Percentiles rank a stretch among this genome's conserved stretches.
These are phyloP conservation scores for Megaptera novaeangliae DNA, from an alignment of 2,113 vertebrate genomes.

Conservation along the genomic window DNA sequence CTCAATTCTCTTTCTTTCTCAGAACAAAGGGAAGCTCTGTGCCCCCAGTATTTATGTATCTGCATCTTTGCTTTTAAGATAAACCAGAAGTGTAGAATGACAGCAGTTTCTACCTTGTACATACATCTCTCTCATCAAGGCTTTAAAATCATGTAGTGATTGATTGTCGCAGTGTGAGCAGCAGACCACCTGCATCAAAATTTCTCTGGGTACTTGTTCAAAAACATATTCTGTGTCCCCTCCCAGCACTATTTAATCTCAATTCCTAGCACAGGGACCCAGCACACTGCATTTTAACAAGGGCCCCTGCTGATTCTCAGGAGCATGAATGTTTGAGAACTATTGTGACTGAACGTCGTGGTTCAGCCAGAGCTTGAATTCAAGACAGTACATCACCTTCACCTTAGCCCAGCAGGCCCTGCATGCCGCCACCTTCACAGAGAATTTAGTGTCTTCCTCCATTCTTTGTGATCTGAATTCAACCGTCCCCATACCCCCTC, in stretches of 20 bases:
- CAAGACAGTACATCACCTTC: accelerated
- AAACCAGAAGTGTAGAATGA: background rate
- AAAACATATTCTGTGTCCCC: background rate
- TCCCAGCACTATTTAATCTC: background rate
- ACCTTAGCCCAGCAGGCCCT: background rate
- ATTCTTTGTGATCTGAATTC: background rate
- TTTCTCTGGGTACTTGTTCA: background rate
- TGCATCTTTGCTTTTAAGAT: background rate
- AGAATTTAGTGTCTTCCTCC: background rate
- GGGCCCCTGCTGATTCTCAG: background rate
- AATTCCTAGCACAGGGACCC: background rate
- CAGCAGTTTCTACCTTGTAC: background rate
- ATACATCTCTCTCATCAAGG: background rate
- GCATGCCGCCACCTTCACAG: background rate
- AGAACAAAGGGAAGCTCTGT: background rate
- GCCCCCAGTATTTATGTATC: background rate
- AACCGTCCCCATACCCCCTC: accelerated
- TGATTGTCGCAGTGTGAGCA: accelerated
- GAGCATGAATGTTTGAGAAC: background rate
- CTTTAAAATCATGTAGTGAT: background rate
- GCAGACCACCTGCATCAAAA: background rate
- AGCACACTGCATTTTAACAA: background rate
- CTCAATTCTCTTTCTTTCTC: background rate
- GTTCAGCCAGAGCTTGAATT: background rate
- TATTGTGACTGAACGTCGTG: background rate